Conservation (phyloP, 2,113 vertebrate species). For the Clarias macrocephalus region DNA sequence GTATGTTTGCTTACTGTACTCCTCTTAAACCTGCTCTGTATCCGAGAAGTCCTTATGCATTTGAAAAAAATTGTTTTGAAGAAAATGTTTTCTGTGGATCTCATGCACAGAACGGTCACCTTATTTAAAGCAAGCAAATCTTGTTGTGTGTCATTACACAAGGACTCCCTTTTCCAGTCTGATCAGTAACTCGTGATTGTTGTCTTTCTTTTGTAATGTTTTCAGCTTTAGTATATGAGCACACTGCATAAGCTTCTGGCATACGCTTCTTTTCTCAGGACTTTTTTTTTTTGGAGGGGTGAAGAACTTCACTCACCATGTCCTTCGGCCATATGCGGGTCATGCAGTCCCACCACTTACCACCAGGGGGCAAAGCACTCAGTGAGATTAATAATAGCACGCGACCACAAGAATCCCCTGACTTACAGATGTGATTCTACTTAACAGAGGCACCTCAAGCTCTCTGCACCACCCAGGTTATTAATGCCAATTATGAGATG, state of each 20-base stretch:
- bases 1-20: not conserved
- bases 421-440: constrained; percentile 63
- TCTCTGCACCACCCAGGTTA: constrained; percentile 50
- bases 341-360: not conserved
- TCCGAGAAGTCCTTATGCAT: no score
- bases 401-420: not conserved
- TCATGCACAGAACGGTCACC: not conserved
- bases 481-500: constrained; percentile 51
- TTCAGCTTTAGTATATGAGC: not conserved
- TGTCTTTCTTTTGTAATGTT: constrained; percentile 14
- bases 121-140: not conserved
- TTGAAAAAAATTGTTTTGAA: not conserved
- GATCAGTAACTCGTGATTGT: constrained; percentile 21
- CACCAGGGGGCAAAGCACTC: constrained; percentile 39
- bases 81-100: not conserved
- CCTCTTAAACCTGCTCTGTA: not conserved
- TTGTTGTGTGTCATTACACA: not conserved
- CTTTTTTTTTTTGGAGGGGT: not conserved
- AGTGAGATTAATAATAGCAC: not conserved
- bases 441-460: constrained; percentile 43
- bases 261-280: not conserved
- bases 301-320: not conserved
- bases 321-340: not conserved
- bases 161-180: constrained; percentile 30
- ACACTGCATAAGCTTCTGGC: not conserved